These are phyloP conservation scores for Drosophila atripex DNA, from an alignment of 2,888 invertebrate genomes.

Conservation along the genomic window DNA sequence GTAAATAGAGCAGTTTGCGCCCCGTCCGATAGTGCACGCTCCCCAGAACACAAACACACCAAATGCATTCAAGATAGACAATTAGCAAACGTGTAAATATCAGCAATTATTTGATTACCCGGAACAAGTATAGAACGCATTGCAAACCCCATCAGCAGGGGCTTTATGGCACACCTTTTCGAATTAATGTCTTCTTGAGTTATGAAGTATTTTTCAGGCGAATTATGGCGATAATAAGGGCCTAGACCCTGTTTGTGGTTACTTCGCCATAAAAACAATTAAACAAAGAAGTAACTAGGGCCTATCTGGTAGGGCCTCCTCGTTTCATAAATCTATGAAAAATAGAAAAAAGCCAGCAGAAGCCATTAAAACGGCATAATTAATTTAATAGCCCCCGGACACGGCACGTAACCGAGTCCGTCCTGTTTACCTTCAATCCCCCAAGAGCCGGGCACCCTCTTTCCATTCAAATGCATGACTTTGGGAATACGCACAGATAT, in stretches of 20 bases:
- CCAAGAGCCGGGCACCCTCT: not conserved
- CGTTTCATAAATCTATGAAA: conserved; percentile 61
- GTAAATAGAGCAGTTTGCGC: conserved; percentile 10
- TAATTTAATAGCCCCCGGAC: conserved; percentile 68
- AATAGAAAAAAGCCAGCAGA: conserved; percentile 12
- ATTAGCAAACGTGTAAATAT: conserved; percentile 25
- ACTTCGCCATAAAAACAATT: conserved; percentile 47
- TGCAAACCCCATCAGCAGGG: not conserved
- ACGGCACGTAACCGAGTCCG: conserved; percentile 57
- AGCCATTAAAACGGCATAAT: conserved; percentile 63
- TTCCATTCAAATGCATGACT: conserved; percentile 16
- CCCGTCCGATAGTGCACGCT: not conserved
- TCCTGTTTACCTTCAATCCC: conserved; percentile 8
- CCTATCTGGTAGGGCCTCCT: conserved; percentile 26
- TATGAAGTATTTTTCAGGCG: not conserved
- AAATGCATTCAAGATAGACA: not conserved
- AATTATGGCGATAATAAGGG: conserved; percentile 6
- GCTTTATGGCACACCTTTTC: conserved; percentile 9
- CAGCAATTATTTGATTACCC: conserved; percentile 33
- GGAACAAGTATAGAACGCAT: conserved; percentile 7
- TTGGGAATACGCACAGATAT: conserved; percentile 17
- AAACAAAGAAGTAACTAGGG: conserved; percentile 24
- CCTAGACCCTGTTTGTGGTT: conserved; percentile 15
- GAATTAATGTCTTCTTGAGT: conserved; percentile 3
- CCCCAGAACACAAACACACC: not conserved